A percentile compares a stretch with the other conserved stretches of the same genome.
Evolutionary conservation across 2,797 vertebrate species (phyloP).

Genomic region (Chaunax sp.): DNA sequence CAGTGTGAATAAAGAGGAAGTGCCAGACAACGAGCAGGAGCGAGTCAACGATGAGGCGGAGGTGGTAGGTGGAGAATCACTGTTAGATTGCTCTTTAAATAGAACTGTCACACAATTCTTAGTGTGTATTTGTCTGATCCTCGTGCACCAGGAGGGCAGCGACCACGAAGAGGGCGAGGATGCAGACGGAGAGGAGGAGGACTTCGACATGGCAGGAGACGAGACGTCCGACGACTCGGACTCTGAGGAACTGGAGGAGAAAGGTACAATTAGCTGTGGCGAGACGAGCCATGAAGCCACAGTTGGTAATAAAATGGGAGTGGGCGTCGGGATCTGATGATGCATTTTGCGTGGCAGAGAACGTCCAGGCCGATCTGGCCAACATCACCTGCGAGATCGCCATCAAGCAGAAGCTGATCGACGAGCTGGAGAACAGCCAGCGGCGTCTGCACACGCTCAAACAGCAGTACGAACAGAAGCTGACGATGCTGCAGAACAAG

Average conservation of each 20-base stretch:
- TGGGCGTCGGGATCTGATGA: not conserved
- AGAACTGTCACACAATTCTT: not conserved
- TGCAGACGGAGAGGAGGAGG: slow-evolving; percentile 92
- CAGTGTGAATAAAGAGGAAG: slow-evolving; percentile 90
- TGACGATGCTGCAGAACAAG: slow-evolving; percentile 95
- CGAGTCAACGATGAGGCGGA: slow-evolving; percentile 86
- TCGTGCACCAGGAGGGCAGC: slow-evolving; percentile 85
- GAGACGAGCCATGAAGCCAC: rapidly evolving
- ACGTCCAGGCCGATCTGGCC: slow-evolving; percentile 94
- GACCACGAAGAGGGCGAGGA: slow-evolving; percentile 93
- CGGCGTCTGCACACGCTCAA: slow-evolving; percentile 93
- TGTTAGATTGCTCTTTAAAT: not conserved
- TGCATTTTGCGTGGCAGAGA: slow-evolving; percentile 76
- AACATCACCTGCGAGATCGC: slow-evolving; percentile 99
- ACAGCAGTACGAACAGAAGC: slow-evolving; percentile 96
- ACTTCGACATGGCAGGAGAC: slow-evolving; percentile 89
- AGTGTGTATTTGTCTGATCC: not conserved
- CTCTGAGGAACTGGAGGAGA: slow-evolving; percentile 93
- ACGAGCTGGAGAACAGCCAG: slow-evolving; percentile 98
- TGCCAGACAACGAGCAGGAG: slow-evolving; percentile 91
- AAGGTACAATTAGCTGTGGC: slow-evolving; percentile 83
- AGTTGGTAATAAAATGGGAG: too few species aligned
- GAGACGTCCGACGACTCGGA: slow-evolving; percentile 96
- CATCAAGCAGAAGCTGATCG: slow-evolving; percentile 98
- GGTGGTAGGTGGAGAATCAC: slow-evolving; percentile 68